A percentile compares a stretch with the other conserved stretches of the same genome.
These are phyloP conservation scores for Eulithis prunata DNA, from an alignment of 2,888 invertebrate genomes.

Conservation along the genomic window DNA sequence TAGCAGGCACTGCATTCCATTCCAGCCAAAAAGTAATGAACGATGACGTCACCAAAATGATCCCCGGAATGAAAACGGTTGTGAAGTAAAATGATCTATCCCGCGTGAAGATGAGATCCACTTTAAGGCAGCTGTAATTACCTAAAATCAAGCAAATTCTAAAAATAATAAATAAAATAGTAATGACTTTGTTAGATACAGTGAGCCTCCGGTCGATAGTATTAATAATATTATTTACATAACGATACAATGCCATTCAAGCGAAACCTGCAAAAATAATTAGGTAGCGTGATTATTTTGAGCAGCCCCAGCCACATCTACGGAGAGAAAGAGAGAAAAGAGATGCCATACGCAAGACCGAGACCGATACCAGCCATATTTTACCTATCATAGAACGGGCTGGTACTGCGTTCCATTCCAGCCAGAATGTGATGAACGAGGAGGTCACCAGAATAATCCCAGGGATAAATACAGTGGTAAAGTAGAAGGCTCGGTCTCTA, in stretches of 20 bases:
- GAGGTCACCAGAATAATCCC: conserved; percentile 95
- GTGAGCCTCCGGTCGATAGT: conserved; percentile 50
- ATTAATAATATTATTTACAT: conserved; percentile 53
- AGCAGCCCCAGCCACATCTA: conserved; percentile 75
- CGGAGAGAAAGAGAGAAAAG: conserved; percentile 49
- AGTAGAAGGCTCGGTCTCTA: conserved; percentile 95
- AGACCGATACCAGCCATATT: conserved; percentile 70
- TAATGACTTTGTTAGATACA: conserved; percentile 45
- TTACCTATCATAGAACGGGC: conserved; percentile 95
- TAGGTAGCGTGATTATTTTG: conserved; percentile 70
- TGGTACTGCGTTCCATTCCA: conserved; percentile 96
- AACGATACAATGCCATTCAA: conserved; percentile 53
- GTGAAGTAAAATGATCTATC: conserved; percentile 99
- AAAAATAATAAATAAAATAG: conserved; percentile 66
- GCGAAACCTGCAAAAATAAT: conserved; percentile 64
- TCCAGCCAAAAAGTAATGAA: conserved; percentile 99
- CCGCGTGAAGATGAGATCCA: conserved; percentile 96
- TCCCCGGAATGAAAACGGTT: conserved; percentile 98
- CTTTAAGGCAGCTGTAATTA: conserved; percentile 98
- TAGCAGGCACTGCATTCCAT: conserved; percentile 98
- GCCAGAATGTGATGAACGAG: conserved; percentile 94
- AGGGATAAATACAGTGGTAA: conserved; percentile 95
- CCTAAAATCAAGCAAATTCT: conserved; percentile 87
- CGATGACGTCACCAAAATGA: conserved; percentile 97
- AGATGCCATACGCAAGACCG: conserved; percentile 71